Evolutionary conservation across 2,797 vertebrate genomes (phyloP).

Genomic region (Crax fasciolata): DNA sequence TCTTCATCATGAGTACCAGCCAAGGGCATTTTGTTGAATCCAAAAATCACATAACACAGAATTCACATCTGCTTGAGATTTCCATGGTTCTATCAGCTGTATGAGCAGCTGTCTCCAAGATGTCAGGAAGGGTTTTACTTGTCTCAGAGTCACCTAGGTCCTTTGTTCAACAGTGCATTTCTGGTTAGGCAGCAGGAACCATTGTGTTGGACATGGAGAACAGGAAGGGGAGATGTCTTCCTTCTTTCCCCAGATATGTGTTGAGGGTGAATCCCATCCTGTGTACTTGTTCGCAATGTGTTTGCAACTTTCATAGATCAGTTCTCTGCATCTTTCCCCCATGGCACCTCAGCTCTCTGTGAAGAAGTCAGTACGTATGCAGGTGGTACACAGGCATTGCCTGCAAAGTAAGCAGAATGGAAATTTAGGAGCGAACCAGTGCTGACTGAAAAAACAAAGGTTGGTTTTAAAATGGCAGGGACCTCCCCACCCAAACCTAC

Average conservation of each 20-base stretch:
- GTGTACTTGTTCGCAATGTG: background rate
- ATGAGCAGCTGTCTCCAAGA: background rate
- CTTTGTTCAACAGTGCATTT: background rate
- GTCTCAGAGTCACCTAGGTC: background rate
- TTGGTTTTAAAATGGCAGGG: background rate
- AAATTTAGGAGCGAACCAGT: background rate
- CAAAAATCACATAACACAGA: background rate
- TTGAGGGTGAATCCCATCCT: background rate
- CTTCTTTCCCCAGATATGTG: background rate
- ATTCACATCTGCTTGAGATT: background rate
- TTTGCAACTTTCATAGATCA: background rate
- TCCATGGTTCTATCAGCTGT: background rate
- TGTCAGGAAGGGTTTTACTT: background rate
- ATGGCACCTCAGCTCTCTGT: background rate
- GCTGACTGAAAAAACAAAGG: background rate
- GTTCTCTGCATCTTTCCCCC: background rate
- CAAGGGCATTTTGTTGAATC: background rate
- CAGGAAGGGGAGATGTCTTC: background rate
- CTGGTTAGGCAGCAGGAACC: background rate
- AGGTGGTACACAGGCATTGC: background rate
- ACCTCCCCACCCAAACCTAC: background rate
- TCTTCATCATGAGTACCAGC: background rate
- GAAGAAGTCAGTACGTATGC: background rate
- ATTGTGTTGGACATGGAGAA: background rate
- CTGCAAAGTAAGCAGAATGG: background rate